These are phyloP conservation scores for Pteropus alecto DNA, from an alignment of 2,113 vertebrate genomes.

Conservation along the genomic window DNA sequence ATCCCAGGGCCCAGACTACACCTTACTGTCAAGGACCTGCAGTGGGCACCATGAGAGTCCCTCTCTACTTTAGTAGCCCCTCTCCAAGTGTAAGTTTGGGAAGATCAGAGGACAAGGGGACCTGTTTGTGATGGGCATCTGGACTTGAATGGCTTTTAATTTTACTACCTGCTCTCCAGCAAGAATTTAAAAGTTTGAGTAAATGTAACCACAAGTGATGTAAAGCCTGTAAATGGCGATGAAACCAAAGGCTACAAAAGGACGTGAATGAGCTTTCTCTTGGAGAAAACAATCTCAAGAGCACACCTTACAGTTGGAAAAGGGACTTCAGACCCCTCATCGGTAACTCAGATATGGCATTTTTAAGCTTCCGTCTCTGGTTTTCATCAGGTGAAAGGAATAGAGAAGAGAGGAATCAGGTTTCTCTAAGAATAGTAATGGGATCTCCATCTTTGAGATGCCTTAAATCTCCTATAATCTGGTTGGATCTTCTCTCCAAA, in stretches of 20 bases:
- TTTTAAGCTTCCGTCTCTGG: background rate
- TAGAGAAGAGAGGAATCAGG: background rate
- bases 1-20: background rate
- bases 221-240: background rate
- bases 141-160: background rate
- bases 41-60: accelerated
- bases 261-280: background rate
- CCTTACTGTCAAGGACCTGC: background rate
- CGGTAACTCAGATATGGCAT: background rate
- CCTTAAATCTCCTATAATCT: background rate
- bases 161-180: background rate
- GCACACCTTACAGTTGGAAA: background rate
- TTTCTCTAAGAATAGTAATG: background rate
- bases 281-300: background rate
- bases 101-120: background rate
- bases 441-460: background rate
- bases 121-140: background rate
- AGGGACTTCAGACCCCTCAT: background rate
- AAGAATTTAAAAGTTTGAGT: background rate
- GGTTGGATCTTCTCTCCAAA: background rate
- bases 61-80: background rate
- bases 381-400: background rate
- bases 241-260: background rate
- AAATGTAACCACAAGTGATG: background rate
- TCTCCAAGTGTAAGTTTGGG: background rate